Evolutionary conservation across 2,888 invertebrate genomes (phyloP).

Genomic region (Cantharis flavilabris): DNA sequence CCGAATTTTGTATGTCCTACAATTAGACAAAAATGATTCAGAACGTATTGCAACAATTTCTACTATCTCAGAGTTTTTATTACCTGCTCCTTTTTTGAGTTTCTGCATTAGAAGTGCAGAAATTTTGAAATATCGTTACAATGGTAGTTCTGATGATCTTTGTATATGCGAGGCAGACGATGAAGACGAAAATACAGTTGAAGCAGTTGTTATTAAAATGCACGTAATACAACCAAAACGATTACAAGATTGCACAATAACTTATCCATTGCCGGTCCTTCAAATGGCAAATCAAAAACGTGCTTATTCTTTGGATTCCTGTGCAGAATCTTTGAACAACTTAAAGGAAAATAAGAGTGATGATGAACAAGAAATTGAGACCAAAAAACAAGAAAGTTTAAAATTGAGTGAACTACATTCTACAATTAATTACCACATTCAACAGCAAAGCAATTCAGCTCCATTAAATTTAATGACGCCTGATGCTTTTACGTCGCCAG

Average conservation of each 20-base stretch:
- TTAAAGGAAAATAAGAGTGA: slow-evolving; percentile 34
- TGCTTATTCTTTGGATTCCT: slow-evolving; percentile 26
- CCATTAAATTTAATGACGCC: slow-evolving; percentile 82
- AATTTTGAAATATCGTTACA: slow-evolving; percentile 56
- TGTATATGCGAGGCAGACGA: slow-evolving; percentile 61
- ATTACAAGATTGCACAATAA: slow-evolving; percentile 68
- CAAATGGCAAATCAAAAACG: slow-evolving; percentile 31
- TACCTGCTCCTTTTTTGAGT: slow-evolving; percentile 87
- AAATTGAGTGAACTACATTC: slow-evolving; percentile 51
- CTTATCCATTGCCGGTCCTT: slow-evolving; percentile 46
- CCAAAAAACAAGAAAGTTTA: slow-evolving; percentile 39
- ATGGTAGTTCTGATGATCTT: slow-evolving; percentile 60
- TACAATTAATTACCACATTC: slow-evolving; percentile 50
- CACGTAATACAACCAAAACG: slow-evolving; percentile 88
- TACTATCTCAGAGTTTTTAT: slow-evolving; percentile 82
- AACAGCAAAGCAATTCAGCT: slow-evolving; percentile 49
- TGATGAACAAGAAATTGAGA: slow-evolving; percentile 35
- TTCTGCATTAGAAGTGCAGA: slow-evolving; percentile 86
- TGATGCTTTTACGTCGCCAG: slow-evolving; percentile 76
- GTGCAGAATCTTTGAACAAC: slow-evolving; percentile 19
- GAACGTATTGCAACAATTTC: slow-evolving; percentile 69
- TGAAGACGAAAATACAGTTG: slow-evolving; percentile 60
- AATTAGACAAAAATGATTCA: slow-evolving; percentile 66
- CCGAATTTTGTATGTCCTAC: slow-evolving; percentile 82
- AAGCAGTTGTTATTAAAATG: slow-evolving; percentile 61